Base-by-base conservation (phyloP, 1,140 invertebrate species). In the Neodiprion pinetum region DNA sequence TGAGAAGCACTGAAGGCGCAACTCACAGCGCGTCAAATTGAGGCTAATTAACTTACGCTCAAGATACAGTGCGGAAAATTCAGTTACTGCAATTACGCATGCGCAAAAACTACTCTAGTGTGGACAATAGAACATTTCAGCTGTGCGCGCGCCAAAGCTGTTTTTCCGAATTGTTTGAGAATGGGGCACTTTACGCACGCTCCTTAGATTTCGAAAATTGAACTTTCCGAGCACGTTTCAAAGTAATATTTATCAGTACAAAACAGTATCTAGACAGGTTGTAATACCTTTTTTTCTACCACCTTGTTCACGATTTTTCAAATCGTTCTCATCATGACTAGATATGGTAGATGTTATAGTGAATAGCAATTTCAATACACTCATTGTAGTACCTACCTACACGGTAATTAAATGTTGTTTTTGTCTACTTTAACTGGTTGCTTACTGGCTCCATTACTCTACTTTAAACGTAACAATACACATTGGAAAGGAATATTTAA, bases 241-340 rank as follows among this genome's bases (percentile, higher is more conserved):
- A 40, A 40, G 28, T 40, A 40, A 40, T 40, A 40, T 40, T 40
- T 3, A 40, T 40, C 1, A 40, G 28, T 40, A 40, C 28, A 40
- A 40, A 40, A 40, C 28, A 40, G 28, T 40, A 40, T 40, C 28
- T 40, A 5, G 28, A 3, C 28, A 40, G 5, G 67, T 65, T 78
- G 72, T 70, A 68, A 71, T 49, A n/a, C 53, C 76, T 61, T 50
- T 8, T 74, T 70, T 4, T 12, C 47, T 61, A n/a, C 65, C 48
- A 11, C 48, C 14, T 17, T 48, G 7, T 69, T 53, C 48, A 23
- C 28, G 28, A 75, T 21, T 70, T 74, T 73, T 72, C 65, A 67
- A 65, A 71, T 73, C 69, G 65, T 49, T 73, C 66, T 68, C 70
- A 49, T 67, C 74, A 23, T 72, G 61, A 47, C 68, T 23, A 67